Evolutionary conservation across 2,888 invertebrate genomes (phyloP), one percentile per base, ranked within the genome.

Genomic region (Hirtodrosophila cameraria): DNA sequence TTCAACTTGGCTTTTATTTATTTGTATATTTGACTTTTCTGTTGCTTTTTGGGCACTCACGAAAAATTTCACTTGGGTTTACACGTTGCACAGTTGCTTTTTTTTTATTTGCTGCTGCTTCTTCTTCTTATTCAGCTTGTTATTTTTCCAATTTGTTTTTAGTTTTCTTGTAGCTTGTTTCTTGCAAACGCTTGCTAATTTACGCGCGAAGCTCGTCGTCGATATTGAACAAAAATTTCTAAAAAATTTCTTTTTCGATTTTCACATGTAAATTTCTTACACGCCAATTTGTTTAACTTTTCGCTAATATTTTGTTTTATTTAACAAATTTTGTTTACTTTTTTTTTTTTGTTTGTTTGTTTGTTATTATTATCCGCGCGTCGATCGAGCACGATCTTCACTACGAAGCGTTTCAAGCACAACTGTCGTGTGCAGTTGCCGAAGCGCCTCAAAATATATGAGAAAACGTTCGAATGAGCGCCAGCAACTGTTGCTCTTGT

Each of bases 361-460:
- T 50, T 48, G 38, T 42, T 39, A 41, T 50, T 62, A 43, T 59
- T 49, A 48, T 41, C 55, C 66, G 73, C 65, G 61, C 75, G 69
- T 42, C 71, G 75, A 65, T 72, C 72, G 54, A 66, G 63, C 79
- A 84, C 85, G 90, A 89, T 89, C 90, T 88, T 86, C 82, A 88
- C 89, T 88, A 75, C 77, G 84, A 79, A 88, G 86, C 90, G 89
- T 89, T 89, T 85, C 77, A 88, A 89, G 88, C 88, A 89, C 89
- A 89, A 90, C 90, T 89, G 89, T 80, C 81, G 76, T 76, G 79
- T 78, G 69, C 69, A 69, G 53, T 63, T 58, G 53, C 54, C 76
- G 54, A 61, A 66, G 43, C 76, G 63, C 75, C 65, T 66, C 58
- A 63, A 75, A 85, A 76, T 84, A 88, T 82, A 87, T 69, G 49